Evolutionary conservation across 2,113 vertebrate species (phyloP).

Genomic region (Hyperopisus bebe): DNA sequence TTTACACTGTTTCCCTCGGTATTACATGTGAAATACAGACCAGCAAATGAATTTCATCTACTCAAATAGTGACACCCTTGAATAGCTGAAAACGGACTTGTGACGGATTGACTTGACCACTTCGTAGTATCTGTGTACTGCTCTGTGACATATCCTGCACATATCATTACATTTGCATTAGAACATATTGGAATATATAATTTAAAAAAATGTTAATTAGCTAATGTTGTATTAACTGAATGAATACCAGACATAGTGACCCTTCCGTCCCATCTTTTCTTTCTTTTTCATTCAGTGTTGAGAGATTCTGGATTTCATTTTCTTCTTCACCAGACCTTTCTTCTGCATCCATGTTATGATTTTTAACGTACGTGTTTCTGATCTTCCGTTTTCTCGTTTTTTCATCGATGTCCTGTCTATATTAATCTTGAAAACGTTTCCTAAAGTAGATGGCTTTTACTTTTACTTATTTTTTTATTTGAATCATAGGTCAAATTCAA

Average conservation of each 20-base stretch:
- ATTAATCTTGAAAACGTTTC: neutral
- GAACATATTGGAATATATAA: too few species aligned
- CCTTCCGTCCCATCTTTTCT: neutral
- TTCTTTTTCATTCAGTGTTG: neutral
- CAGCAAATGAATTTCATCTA: too few species aligned
- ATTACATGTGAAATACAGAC: too few species aligned
- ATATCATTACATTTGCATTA: too few species aligned
- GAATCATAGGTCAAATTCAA: neutral
- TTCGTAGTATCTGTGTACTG: too few species aligned
- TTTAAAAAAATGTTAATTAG: neutral
- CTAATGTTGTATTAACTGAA: neutral
- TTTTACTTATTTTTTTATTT: neutral
- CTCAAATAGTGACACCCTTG: too few species aligned
- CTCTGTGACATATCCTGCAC: too few species aligned
- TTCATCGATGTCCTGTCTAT: neutral
- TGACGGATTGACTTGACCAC: too few species aligned
- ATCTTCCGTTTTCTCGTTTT: neutral
- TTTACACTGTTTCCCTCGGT: too few species aligned
- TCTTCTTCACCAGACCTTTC: neutral
- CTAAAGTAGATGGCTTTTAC: neutral
- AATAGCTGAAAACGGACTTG: too few species aligned
- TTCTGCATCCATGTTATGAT: neutral
- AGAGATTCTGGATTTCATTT: neutral
- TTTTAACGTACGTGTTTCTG: too few species aligned
- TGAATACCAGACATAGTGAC: neutral